Evolutionary conservation across 2,797 vertebrate genomes (phyloP).

Genomic region (Argentina silus): DNA sequence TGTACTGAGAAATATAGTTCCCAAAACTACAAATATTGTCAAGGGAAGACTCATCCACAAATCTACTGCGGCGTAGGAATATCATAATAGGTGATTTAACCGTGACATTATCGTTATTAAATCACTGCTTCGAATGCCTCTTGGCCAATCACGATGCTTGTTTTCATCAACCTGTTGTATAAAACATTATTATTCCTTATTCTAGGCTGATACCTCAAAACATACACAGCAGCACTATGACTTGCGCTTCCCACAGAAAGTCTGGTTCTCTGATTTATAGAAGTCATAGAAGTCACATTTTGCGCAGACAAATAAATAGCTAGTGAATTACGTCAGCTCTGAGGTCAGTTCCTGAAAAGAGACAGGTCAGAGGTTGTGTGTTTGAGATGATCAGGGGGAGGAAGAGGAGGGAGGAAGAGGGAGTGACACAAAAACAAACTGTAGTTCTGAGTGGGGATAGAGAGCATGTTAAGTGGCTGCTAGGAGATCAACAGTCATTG

Average conservation of each 20-base stretch:
- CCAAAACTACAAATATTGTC: too few species aligned
- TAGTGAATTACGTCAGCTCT: conserved; percentile 36
- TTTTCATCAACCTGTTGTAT: too few species aligned
- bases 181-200: neutral
- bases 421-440: neutral
- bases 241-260: conserved; percentile 42
- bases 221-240: conserved; percentile 1
- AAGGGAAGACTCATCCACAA: too few species aligned
- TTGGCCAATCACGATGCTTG: too few species aligned
- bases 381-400: conserved; percentile 35
- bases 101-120: too few species aligned
- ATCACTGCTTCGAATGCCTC: too few species aligned
- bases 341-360: conserved; percentile 28
- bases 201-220: neutral
- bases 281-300: conserved; percentile 44
- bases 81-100: too few species aligned
- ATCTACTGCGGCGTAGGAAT: too few species aligned
- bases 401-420: neutral
- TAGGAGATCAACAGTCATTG: neutral
- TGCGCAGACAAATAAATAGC: conserved; percentile 43
- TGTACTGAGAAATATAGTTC: too few species aligned
- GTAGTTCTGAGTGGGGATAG: neutral
- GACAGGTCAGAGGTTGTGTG: conserved; percentile 31
- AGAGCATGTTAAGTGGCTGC: neutral
- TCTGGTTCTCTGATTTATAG: conserved; percentile 45